Percentiles rank a stretch among this genome's conserved stretches.
Evolutionary conservation across 2,113 vertebrate species (phyloP).

Genomic region (Zeus faber): DNA sequence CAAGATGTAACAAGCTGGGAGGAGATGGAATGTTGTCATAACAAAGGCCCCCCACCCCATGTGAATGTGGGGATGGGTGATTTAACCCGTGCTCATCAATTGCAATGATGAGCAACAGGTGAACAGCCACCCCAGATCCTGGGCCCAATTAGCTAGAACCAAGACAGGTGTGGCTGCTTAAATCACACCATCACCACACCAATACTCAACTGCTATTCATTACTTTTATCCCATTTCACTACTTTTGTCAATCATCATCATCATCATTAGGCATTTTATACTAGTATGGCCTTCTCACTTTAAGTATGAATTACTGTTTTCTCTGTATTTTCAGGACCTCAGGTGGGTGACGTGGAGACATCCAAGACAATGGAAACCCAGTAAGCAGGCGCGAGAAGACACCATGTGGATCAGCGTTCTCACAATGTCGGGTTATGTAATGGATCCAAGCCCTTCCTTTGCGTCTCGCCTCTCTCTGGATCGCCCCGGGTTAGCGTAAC

Average conservation of each 20-base stretch:
- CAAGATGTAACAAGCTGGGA: too few relatives aligned
- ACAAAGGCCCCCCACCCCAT: too few relatives aligned
- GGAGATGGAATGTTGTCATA: too few relatives aligned
- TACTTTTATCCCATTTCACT: too few relatives aligned
- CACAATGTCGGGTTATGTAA: slow-evolving; percentile 51
- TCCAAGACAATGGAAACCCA: slow-evolving; percentile 1
- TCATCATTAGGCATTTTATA: neutral
- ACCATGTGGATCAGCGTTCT: slow-evolving; percentile 26
- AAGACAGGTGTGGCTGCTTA: too few relatives aligned
- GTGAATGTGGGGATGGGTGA: too few relatives aligned
- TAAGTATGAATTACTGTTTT: slow-evolving; percentile 6
- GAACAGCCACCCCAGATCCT: too few relatives aligned
- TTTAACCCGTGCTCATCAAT: too few relatives aligned
- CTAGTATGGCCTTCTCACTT: neutral
- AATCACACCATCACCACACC: too few relatives aligned
- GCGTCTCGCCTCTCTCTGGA: slow-evolving; percentile 21
- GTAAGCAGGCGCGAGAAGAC: slow-evolving; percentile 2
- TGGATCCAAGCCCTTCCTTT: slow-evolving; percentile 21
- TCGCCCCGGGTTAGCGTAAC: neutral
- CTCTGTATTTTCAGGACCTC: slow-evolving; percentile 46
- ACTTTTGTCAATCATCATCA: neutral
- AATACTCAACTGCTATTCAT: too few relatives aligned
- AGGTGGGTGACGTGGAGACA: slow-evolving; percentile 26
- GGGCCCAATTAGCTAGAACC: too few relatives aligned
- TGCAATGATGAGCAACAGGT: too few relatives aligned